Conservation (phyloP, 1,140 invertebrate species). For the Araneus ventricosus region DNA sequence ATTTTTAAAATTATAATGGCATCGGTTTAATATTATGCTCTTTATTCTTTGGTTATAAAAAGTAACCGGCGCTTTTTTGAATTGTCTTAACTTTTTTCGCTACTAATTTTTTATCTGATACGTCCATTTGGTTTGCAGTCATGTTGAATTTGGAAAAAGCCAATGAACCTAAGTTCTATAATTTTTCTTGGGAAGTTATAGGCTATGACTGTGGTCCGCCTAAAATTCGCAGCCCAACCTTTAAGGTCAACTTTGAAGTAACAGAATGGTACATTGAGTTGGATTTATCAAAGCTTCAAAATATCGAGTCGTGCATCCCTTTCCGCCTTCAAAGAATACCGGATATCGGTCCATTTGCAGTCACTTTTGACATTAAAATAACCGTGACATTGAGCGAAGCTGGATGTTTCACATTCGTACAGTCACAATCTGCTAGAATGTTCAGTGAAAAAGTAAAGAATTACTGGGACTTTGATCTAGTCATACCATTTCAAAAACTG, state of each 20-base stretch:
- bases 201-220: neutral
- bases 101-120: no score
- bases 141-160: neutral
- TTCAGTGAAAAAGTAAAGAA: neutral
- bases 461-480: neutral
- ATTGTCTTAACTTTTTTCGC: no score
- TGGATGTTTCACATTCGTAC: neutral
- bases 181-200: neutral
- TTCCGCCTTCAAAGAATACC: neutral
- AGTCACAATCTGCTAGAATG: neutral
- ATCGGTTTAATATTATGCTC: no score
- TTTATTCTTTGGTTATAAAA: no score
- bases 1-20: no score
- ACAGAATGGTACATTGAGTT: neutral
- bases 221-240: neutral
- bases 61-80: no score
- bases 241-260: neutral
- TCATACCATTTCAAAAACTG: neutral
- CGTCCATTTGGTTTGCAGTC: neutral
- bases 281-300: neutral
- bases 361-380: neutral
- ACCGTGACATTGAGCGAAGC: neutral
- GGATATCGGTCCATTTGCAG: neutral
- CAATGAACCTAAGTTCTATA: neutral
- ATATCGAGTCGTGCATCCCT: neutral